Conservation (phyloP, 2,888 invertebrate genomes). For the Pachymerium ferrugineum region DNA sequence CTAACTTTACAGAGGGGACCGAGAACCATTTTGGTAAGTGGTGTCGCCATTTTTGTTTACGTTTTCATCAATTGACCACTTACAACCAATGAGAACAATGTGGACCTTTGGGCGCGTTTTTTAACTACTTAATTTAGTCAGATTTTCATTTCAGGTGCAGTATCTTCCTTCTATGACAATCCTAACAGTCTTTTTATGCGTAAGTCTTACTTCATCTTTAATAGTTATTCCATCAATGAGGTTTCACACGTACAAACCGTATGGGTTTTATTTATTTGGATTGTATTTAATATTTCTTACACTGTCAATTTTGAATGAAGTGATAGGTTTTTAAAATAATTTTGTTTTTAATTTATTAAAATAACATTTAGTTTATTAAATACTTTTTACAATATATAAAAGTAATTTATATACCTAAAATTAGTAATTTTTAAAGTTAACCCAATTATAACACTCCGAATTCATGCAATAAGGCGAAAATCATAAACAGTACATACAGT, state of each 20-base stretch:
- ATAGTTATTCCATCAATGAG: conserved; percentile 50
- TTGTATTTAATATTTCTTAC: conserved; percentile 45
- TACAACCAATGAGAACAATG: too few species aligned
- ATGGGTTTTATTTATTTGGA: conserved; percentile 51
- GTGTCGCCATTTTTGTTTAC: background rate
- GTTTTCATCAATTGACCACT: background rate
- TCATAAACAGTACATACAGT: conserved; percentile 52
- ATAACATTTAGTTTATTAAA: background rate
- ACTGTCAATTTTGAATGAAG: background rate
- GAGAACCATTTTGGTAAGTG: background rate
- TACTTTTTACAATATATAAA: background rate
- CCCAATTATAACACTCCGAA: conserved; percentile 40
- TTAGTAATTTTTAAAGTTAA: background rate
- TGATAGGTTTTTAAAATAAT: background rate
- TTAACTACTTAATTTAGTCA: background rate
- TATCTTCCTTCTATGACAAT: background rate
- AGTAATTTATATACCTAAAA: background rate
- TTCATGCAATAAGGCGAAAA: conserved; percentile 53
- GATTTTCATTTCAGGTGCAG: background rate
- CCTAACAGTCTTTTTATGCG: conserved; percentile 46
- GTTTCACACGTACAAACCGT: conserved; percentile 50
- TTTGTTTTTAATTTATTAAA: background rate
- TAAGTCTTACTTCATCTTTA: conserved; percentile 50
- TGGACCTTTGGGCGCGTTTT: too few species aligned
- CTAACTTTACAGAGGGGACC: background rate